These are phyloP conservation scores for Alfaro cultratus DNA, from an alignment of 2,797 vertebrate species.

Conservation along the genomic window DNA sequence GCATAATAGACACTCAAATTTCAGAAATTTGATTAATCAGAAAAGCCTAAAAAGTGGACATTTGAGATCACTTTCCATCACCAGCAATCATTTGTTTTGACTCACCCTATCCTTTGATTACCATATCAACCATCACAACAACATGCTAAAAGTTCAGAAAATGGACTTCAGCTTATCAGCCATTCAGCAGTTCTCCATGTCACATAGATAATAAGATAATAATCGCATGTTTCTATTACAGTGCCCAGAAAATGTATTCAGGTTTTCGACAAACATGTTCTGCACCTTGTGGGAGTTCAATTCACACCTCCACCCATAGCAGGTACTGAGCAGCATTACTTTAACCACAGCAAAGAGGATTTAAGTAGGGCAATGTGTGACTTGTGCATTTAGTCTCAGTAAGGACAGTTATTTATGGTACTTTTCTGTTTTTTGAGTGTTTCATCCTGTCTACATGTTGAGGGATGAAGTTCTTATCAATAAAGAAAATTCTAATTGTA, in stretches of 20 bases:
- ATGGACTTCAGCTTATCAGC: not conserved
- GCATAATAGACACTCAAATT: too few species aligned
- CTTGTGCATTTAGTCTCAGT: not conserved
- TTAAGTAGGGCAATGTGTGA: not conserved
- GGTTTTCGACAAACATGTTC: not conserved
- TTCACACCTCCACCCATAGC: not conserved
- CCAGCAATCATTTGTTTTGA: too few species aligned
- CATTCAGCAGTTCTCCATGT: not conserved
- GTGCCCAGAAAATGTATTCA: not conserved
- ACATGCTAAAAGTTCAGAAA: not conserved
- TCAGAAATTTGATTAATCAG: too few species aligned
- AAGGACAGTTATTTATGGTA: not conserved
- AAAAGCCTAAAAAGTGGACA: too few species aligned
- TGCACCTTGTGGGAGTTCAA: not conserved
- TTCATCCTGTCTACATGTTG: not conserved
- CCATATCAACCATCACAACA: not conserved
- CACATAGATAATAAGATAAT: not conserved
- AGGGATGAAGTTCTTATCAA: not conserved
- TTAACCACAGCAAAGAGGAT: not conserved
- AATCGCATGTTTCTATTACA: not conserved
- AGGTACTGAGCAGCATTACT: not conserved
- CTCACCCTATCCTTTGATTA: too few species aligned
- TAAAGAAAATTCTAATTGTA: not conserved
- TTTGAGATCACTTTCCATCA: too few species aligned
- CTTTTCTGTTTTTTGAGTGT: not conserved